Conservation (phyloP, 2,888 invertebrate genomes). For the Augochlorella aurata region DNA sequence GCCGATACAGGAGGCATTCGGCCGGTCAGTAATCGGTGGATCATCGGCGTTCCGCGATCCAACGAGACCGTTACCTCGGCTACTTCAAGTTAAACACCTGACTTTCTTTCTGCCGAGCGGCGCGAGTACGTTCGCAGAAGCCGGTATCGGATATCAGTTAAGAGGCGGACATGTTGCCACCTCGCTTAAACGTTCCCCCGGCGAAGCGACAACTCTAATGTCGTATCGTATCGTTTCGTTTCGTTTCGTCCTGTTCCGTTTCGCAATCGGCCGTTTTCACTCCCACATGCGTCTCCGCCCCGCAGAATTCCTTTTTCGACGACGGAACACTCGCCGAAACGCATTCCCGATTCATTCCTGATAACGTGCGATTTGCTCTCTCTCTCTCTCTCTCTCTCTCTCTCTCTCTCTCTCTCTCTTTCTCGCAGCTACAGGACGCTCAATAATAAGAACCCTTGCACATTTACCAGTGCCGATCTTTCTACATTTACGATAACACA, state of each 20-base stretch:
- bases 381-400: too few relatives aligned
- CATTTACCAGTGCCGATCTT: too few relatives aligned
- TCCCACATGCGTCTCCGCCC: slow-evolving; percentile 24
- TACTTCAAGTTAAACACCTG: slow-evolving; percentile 33
- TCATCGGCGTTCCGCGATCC: slow-evolving; percentile 31
- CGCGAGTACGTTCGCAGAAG: slow-evolving; percentile 62
- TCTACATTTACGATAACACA: too few relatives aligned
- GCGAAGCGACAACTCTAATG: slow-evolving; percentile 43
- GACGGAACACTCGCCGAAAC: slow-evolving; percentile 20
- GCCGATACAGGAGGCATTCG: slow-evolving; percentile 28
- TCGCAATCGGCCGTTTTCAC: slow-evolving; percentile 25
- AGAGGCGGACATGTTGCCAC: slow-evolving; percentile 63
- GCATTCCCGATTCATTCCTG: slow-evolving; percentile 33
- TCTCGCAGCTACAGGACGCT: background rate
- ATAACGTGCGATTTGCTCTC: slow-evolving; percentile 31
- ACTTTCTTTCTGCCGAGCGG: slow-evolving; percentile 39
- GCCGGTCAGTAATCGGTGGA: slow-evolving; percentile 25
- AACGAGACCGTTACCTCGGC: slow-evolving; percentile 19
- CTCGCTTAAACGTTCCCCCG: slow-evolving; percentile 53
- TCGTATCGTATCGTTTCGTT: slow-evolving; percentile 5
- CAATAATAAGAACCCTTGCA: background rate
- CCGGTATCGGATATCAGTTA: slow-evolving; percentile 69
- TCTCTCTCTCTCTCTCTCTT: background rate
- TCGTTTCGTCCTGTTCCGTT: background rate
- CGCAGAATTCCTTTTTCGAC: slow-evolving; percentile 34